Evolutionary conservation across 2,113 vertebrate species (phyloP).

Genomic region (Tragelaphus buxtoni): DNA sequence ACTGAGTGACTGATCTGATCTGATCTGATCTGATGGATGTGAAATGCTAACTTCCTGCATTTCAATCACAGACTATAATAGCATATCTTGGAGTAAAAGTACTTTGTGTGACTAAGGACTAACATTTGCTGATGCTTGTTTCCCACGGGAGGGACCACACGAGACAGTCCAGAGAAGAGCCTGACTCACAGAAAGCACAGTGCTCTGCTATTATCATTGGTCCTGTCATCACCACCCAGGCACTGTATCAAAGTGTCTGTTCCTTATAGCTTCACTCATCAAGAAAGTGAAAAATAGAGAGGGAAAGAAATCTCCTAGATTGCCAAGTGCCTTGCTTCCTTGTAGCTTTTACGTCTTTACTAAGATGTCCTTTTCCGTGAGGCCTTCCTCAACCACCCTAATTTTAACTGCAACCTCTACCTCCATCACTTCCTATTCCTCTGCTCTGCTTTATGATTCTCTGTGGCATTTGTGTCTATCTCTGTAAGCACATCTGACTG

Average conservation of each 20-base stretch:
- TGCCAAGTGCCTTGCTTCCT: neutral
- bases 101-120: neutral
- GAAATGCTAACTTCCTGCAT: neutral
- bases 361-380: neutral
- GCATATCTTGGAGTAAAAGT: neutral
- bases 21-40: no score
- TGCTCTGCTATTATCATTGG: neutral
- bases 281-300: neutral
- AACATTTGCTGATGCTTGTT: neutral
- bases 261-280: neutral
- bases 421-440: neutral
- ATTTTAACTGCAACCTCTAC: neutral
- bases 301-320: neutral
- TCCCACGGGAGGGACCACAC: accelerated
- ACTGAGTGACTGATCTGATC: no score
- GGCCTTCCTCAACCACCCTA: neutral
- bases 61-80: neutral
- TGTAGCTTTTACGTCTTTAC: neutral
- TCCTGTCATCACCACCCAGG: neutral
- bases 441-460: neutral
- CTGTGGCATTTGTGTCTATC: neutral
- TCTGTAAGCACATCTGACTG: neutral
- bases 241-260: neutral
- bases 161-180: neutral
- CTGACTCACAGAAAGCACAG: neutral